Evolutionary conservation across 2,888 invertebrate species (phyloP).

Genomic region (Xestia c-nigrum): DNA sequence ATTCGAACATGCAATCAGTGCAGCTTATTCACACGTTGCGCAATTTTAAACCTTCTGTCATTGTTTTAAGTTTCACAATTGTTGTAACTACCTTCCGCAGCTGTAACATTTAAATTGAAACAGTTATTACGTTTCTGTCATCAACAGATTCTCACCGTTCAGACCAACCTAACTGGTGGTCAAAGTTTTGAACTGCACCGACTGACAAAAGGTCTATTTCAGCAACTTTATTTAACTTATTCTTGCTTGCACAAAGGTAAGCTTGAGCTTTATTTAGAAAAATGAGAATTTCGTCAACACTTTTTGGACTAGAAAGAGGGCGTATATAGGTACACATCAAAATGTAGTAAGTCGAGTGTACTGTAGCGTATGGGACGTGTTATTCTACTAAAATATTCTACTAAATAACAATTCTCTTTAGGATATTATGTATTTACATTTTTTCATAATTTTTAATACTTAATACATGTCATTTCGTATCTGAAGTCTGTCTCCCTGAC

Average conservation of each 20-base stretch:
- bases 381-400: no score
- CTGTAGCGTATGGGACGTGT: no score
- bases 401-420: no score
- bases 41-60: neutral
- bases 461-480: no score
- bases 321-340: neutral
- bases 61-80: neutral
- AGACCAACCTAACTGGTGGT: neutral
- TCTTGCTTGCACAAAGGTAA: neutral
- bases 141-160: constrained; percentile 17
- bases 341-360: no score
- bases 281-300: neutral
- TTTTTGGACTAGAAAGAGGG: neutral
- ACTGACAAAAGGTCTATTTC: neutral
- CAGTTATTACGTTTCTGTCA: constrained; percentile 6
- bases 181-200: constrained; percentile 22
- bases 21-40: neutral
- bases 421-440: no score
- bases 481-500: no score
- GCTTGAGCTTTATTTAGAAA: neutral
- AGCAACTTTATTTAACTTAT: neutral
- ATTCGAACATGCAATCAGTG: neutral
- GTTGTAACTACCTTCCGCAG: neutral
- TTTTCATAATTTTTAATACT: no score
- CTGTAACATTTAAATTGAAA: neutral